Evolutionary conservation across 1,140 invertebrate genomes (phyloP).

Genomic region (Zaprionus lachaisei): DNA sequence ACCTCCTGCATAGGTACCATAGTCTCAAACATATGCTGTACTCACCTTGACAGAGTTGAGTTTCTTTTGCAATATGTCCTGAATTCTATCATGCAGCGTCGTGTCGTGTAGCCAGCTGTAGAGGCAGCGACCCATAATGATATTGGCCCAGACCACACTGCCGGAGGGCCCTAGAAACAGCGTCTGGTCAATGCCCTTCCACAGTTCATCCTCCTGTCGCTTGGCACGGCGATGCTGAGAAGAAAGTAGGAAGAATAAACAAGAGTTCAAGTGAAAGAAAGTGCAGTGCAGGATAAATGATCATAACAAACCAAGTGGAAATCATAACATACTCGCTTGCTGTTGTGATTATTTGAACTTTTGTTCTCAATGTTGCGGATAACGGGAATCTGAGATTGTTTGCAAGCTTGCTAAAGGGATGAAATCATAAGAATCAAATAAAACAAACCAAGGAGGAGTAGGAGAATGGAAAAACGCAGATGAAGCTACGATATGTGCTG

Average conservation of each 20-base stretch:
- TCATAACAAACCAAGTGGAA: constrained; percentile 8
- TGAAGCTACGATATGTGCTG: neutral
- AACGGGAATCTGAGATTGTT: constrained; percentile 68
- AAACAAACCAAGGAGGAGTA: constrained; percentile 10
- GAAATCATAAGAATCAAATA: constrained; percentile 52
- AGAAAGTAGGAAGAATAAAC: neutral
- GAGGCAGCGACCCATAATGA: constrained; percentile 90
- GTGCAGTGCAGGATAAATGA: neutral
- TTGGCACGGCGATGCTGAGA: constrained; percentile 67
- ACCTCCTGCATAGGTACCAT: no score
- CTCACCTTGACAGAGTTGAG: constrained; percentile 91
- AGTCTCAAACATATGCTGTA: neutral
- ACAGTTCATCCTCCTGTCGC: constrained; percentile 80
- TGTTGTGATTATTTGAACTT: constrained; percentile 11
- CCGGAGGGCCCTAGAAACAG: constrained; percentile 77
- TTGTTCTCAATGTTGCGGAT: constrained; percentile 17
- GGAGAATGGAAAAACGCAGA: no score
- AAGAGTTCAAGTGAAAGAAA: neutral
- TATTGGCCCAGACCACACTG: constrained; percentile 89
- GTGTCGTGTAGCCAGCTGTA: constrained; percentile 91
- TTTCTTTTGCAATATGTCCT: constrained; percentile 94
- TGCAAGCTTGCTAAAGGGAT: constrained; percentile 74
- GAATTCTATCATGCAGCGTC: constrained; percentile 87
- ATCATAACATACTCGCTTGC: constrained; percentile 70
- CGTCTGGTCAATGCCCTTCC: constrained; percentile 83